A percentile compares a stretch with the other conserved stretches of the same genome.
These are phyloP conservation scores for Tiphia femorata DNA, from an alignment of 2,888 invertebrate species.

Conservation along the genomic window DNA sequence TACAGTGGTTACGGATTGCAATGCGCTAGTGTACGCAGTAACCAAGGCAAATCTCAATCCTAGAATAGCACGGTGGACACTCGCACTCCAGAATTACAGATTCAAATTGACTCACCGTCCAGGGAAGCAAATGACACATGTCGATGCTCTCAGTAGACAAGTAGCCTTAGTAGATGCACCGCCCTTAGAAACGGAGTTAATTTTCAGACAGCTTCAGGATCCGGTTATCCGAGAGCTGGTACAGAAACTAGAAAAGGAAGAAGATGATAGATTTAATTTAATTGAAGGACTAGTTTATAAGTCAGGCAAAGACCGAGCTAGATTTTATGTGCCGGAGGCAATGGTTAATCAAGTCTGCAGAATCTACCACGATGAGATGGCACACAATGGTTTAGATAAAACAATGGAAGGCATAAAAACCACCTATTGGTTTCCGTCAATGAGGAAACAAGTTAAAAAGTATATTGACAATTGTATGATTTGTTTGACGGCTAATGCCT, in stretches of 20 bases:
- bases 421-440: background rate
- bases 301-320: background rate
- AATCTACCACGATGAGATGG: background rate
- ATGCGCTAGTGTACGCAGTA: no score
- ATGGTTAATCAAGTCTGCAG: background rate
- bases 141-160: background rate
- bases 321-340: background rate
- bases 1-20: no score
- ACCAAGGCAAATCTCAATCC: no score
- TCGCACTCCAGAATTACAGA: background rate
- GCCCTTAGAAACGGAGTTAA: background rate
- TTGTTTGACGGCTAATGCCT: background rate
- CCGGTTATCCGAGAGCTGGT: background rate
- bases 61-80: no score
- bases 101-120: background rate
- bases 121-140: background rate
- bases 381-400: background rate
- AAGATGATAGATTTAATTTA: background rate
- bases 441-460: background rate
- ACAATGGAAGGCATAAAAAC: background rate
- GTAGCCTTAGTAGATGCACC: background rate
- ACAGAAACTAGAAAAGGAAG: background rate
- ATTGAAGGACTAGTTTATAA: background rate
- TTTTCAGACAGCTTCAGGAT: background rate
- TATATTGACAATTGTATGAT: slow-evolving; percentile 2